These are phyloP conservation scores for Peucedramus taeniatus DNA, from an alignment of 2,113 vertebrate genomes.

Conservation along the genomic window DNA sequence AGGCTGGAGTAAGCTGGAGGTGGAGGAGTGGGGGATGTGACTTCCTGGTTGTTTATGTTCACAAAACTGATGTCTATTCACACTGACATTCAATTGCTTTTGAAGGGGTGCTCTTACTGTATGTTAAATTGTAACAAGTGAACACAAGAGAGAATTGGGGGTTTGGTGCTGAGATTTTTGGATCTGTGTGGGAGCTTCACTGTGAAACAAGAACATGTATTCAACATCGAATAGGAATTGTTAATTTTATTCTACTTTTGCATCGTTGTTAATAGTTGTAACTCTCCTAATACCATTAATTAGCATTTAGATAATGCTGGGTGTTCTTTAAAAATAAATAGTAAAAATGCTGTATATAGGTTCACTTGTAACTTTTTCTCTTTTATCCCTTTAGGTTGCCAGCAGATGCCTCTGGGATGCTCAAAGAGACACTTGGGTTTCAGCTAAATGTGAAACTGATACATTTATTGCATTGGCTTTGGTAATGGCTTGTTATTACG, in stretches of 20 bases:
- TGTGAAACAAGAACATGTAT: background rate
- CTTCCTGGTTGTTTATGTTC: background rate
- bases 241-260: background rate
- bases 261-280: background rate
- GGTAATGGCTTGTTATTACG: slow-evolving; percentile 69
- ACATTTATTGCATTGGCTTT: slow-evolving; percentile 66
- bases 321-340: background rate
- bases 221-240: background rate
- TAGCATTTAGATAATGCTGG: background rate
- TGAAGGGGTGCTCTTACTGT: background rate
- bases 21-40: background rate
- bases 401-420: slow-evolving; percentile 77
- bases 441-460: slow-evolving; percentile 60
- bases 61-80: background rate
- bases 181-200: background rate
- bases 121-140: background rate
- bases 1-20: background rate
- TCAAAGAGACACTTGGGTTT: slow-evolving; percentile 70
- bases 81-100: background rate
- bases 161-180: background rate
- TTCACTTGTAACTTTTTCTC: background rate
- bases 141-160: background rate
- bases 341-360: background rate
- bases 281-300: background rate
- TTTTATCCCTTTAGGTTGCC: slow-evolving; percentile 61